phyloP scores from a whole-genome alignment of 2,113 vertebrate species.

The Serilophus lunatus region DNA sequence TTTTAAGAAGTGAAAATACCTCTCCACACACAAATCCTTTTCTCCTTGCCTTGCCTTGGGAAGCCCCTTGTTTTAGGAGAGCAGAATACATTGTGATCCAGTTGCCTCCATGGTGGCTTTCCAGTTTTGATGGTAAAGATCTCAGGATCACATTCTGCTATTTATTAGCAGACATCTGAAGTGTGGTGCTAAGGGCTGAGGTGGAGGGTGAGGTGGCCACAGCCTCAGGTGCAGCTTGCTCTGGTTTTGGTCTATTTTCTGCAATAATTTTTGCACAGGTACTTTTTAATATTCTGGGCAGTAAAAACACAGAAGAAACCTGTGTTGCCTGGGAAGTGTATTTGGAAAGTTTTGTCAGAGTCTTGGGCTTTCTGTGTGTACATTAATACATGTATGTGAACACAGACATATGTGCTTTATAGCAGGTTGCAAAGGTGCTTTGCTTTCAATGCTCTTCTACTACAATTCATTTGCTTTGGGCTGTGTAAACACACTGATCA shows the following conservation, averaged over 20 bases:
- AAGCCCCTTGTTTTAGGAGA: neutral
- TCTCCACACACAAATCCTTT: neutral
- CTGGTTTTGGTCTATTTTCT: too few species aligned
- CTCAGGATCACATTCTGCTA: neutral
- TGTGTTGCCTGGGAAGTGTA: neutral
- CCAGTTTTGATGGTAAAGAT: neutral
- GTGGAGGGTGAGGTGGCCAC: too few species aligned
- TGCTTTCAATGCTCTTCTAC: neutral
- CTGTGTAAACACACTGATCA: neutral
- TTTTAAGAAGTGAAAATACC: neutral
- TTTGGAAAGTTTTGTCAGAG: accelerated
- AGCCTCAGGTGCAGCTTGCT: too few species aligned
- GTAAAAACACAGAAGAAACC: neutral
- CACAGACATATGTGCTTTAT: too few species aligned
- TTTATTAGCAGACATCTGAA: neutral
- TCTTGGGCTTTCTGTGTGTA: too few species aligned
- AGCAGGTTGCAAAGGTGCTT: neutral
- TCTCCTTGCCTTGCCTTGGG: neutral
- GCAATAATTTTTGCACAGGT: neutral
- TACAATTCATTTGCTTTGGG: neutral
- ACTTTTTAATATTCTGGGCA: neutral
- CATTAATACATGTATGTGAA: too few species aligned
- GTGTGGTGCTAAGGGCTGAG: too few species aligned
- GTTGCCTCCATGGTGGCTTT: neutral
- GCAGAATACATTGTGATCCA: neutral